These are phyloP conservation scores for Tragelaphus scriptus DNA, from an alignment of 2,113 vertebrate species.

Conservation along the genomic window DNA sequence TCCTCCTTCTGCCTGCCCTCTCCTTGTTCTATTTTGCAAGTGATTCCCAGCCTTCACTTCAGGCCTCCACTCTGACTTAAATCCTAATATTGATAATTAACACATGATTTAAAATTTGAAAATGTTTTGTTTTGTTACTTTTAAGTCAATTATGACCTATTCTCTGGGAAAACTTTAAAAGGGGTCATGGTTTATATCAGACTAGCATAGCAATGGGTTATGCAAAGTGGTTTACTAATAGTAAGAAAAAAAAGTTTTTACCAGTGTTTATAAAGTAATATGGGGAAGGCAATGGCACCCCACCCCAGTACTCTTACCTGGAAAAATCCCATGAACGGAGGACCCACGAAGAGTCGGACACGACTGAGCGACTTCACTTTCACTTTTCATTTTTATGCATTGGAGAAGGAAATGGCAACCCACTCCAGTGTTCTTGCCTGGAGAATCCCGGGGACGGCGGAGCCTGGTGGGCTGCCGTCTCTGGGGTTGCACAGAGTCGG, in stretches of 20 bases:
- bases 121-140: not conserved
- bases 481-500: no score
- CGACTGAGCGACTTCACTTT: no score
- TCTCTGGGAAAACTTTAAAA: not conserved
- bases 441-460: no score
- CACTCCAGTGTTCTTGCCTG: no score
- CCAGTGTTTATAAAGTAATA: not conserved
- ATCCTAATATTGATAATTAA: not conserved
- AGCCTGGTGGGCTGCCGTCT: no score
- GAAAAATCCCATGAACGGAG: no score
- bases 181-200: not conserved
- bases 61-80: not conserved
- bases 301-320: no score
- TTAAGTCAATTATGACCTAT: not conserved
- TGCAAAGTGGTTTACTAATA: not conserved
- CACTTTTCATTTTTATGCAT: no score
- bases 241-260: not conserved
- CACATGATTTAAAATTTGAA: not conserved
- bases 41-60: not conserved
- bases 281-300: no score
- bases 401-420: no score
- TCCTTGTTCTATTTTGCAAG: not conserved
- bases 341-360: no score
- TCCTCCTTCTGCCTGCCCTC: not conserved
- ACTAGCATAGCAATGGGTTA: not conserved